Base-by-base conservation (phyloP, 2,888 invertebrate species). In the Nomada ferruginata region DNA sequence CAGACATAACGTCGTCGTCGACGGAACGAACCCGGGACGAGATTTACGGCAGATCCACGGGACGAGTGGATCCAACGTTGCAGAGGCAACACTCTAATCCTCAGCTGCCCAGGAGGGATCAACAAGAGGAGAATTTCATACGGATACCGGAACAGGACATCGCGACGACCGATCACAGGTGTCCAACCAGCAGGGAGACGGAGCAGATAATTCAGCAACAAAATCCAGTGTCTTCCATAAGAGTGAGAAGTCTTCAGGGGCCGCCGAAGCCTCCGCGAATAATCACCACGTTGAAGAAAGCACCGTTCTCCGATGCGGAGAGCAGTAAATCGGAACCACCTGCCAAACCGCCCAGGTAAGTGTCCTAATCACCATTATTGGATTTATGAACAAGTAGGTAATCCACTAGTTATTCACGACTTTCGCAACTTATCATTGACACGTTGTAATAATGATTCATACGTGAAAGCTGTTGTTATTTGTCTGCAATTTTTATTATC, bases 41-140 rank as follows among this genome's bases (percentile, higher is more conserved):
- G 53, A 69, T 86, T 59, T 90, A 88, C 52, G 79, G 83, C 9
- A 84, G 76, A 47, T 61, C 82, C 15, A 13, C 69, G 64, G 80
- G 73, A 52, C 75, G 84, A 20, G 13, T 15, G 53, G 79, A 87
- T 63, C 61, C 77, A 11, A 36, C 70, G 70, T 70, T 93, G 44
- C 89, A 92, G 74, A 91, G 93, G 18, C 93, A 93, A 79, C 89
- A 91, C 76, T 93, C 93, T 47, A 93, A 92, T 86, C 92, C 92
- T 20, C 92, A 92, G 72, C 70, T 92, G 57, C 84, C 89, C 10
- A 89, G 73, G 53, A 86, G 88, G 29, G 88, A 86, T 75, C 84
- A 84, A 36, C 76, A 70, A 36, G 72, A 74, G 55, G 76, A 65
- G 23, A 83, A 87, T 64, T 84, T 87, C 60, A 86, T 84, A 53